These are phyloP conservation scores for Forpus xanthops DNA, from an alignment of 2,797 vertebrate genomes.

Conservation along the genomic window DNA sequence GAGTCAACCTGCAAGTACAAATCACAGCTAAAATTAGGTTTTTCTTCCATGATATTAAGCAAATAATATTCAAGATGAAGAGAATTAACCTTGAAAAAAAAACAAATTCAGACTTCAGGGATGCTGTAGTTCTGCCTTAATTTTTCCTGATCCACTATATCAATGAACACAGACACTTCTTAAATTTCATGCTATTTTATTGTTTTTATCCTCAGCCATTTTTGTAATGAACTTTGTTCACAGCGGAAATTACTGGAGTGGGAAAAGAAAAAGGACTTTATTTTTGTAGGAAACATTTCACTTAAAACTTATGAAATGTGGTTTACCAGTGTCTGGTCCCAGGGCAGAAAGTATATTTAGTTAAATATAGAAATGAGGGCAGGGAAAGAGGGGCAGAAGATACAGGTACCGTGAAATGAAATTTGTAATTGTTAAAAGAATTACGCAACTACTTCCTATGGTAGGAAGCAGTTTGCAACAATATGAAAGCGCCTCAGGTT, in stretches of 20 bases:
- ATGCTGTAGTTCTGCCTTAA: neutral
- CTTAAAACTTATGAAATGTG: neutral
- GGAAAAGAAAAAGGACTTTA: neutral
- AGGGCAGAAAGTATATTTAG: neutral
- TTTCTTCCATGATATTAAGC: slow-evolving; percentile 12
- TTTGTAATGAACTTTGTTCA: neutral
- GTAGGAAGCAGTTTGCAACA: neutral
- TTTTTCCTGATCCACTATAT: neutral
- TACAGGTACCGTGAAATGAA: neutral
- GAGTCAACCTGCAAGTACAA: slow-evolving; percentile 23
- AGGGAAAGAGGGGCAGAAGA: neutral
- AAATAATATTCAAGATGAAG: slow-evolving; percentile 14
- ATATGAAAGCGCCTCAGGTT: neutral
- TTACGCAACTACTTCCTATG: neutral
- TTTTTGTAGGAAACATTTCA: neutral
- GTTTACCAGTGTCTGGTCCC: neutral
- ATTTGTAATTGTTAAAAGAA: neutral
- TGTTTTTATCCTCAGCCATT: neutral
- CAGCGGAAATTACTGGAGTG: neutral
- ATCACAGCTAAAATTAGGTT: slow-evolving; percentile 2
- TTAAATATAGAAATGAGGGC: neutral
- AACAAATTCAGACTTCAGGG: neutral
- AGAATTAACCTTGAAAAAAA: slow-evolving; percentile 42
- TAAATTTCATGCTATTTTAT: neutral
- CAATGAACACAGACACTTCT: neutral